Conservation (phyloP, 2,113 vertebrate species). For the Anarrhichthys ocellatus region DNA sequence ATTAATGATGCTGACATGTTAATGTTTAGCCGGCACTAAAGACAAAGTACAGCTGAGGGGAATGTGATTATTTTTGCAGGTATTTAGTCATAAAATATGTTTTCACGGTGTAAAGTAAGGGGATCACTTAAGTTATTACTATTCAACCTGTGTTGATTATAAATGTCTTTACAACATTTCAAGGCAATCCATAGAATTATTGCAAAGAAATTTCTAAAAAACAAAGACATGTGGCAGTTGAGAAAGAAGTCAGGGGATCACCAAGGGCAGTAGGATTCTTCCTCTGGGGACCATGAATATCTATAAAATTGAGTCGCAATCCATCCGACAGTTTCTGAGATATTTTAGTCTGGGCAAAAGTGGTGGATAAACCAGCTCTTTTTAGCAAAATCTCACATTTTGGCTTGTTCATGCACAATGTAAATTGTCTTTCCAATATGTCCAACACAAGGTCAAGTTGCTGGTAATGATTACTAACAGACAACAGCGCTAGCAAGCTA, state of each 20-base stretch:
- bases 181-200: background rate
- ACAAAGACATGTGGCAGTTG: background rate
- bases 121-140: no score
- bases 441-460: constrained; percentile 1
- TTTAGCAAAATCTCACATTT: background rate
- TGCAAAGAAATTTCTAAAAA: background rate
- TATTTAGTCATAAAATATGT: background rate
- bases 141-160: no score
- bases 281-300: background rate
- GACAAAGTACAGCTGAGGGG: background rate
- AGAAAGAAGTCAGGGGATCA: background rate
- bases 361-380: background rate
- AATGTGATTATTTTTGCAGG: background rate
- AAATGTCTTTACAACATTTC: no score
- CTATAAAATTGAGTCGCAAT: background rate
- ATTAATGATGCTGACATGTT: background rate
- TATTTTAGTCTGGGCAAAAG: background rate
- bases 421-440: background rate
- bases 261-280: background rate
- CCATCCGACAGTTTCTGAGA: background rate
- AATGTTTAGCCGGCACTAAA: background rate
- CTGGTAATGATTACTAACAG: constrained; percentile 64
- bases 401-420: background rate
- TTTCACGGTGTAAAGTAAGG: no score
- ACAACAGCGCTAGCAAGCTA: constrained; percentile 58